Base-by-base conservation (phyloP, 2,888 invertebrate species). In the Opisthograptis luteolata region DNA sequence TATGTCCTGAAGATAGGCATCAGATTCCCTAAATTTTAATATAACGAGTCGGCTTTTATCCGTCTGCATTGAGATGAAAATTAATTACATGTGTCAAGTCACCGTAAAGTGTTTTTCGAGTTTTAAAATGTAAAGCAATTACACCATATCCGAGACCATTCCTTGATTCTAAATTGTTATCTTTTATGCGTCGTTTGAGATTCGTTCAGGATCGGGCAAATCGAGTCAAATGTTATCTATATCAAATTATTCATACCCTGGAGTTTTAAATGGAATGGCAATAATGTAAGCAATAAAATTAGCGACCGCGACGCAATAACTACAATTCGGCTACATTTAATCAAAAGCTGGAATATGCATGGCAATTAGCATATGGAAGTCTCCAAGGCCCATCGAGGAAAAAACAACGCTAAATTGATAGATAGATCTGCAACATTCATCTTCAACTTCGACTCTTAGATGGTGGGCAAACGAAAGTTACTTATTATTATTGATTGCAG, bases 231-330 rank as follows among this genome's bases (percentile, higher is more conserved):
- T 52, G 46, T 55, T 59, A 61, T 57, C 46, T 58, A 44, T 51
- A 60, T 65, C 59, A 45, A 63, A 62, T 66, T 55, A 53, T 52
- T 66, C 55, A 50, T 59, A 68, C 62, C 66, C 63, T 62, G 60
- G 42, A 63, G 54, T 41, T 59, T 49, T 54, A 40, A 49, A 55
- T 49, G 44, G 34, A 48, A 52, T 47, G 59, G 52, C 60, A 66
- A 63, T 70, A 67, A 68, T 63, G 55, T 41, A 39, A 60, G 62
- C 64, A 66, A 74, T 73, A 71, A 75, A 76, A 74, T 78, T 70
- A 71, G 54, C 48, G 28, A 75, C 68, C 77, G 77, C 65, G 70
- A 73, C 74, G 72, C 64, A 63, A 76, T 76, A 69, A 68, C 60
- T 55, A 61, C 56, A 66, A 40, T 51, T 51, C 36, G 17, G 44